Conservation (phyloP, 2,797 vertebrate genomes). For the Prionace glauca region DNA sequence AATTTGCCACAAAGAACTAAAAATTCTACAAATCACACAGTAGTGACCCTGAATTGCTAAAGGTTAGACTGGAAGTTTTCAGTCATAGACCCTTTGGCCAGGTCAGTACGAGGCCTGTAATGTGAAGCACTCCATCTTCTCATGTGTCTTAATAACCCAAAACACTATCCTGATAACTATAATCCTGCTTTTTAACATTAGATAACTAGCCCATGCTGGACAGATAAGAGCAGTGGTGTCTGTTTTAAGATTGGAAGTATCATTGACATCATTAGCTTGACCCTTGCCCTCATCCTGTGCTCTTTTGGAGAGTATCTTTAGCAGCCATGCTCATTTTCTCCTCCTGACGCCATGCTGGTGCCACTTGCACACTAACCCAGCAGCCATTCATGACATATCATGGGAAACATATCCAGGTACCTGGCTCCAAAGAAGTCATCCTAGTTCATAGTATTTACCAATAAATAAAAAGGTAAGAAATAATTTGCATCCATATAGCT, state of each 20-base stretch:
- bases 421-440: not conserved
- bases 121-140: conserved; percentile 43
- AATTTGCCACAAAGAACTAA: conserved; percentile 40
- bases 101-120: conserved; percentile 42
- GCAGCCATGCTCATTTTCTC: conserved; percentile 43
- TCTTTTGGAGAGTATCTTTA: conserved; percentile 43
- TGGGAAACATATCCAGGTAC: not conserved
- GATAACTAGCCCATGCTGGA: conserved; percentile 43
- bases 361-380: not conserved
- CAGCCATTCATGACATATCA: too few species aligned
- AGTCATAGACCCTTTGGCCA: conserved; percentile 41
- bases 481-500: not conserved
- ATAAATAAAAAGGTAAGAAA: not conserved
- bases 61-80: conserved; percentile 39
- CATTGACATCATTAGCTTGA: conserved; percentile 54
- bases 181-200: conserved; percentile 50
- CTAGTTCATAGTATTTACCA: not conserved
- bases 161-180: conserved; percentile 45
- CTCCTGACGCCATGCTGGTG: conserved; percentile 41
- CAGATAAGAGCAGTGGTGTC: conserved; percentile 45
- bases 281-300: conserved; percentile 48
- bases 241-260: conserved; percentile 48
- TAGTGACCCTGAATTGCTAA: conserved; percentile 40
- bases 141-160: conserved; percentile 42
- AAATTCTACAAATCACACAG: conserved; percentile 40